These are phyloP conservation scores for Willowsia nigromaculata DNA, from an alignment of 2,888 invertebrate genomes.

Conservation along the genomic window DNA sequence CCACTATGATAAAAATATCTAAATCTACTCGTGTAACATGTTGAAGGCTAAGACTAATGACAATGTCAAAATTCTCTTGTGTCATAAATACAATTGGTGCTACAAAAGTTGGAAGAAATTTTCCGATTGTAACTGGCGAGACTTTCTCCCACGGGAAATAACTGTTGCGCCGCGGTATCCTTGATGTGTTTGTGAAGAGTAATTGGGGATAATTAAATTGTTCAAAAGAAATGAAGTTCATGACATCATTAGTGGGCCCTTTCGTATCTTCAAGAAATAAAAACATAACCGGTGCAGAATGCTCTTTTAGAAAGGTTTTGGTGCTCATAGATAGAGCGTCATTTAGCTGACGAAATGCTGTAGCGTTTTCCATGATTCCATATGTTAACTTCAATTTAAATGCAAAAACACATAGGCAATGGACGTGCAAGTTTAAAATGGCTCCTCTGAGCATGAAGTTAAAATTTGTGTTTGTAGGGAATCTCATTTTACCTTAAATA, in stretches of 20 bases:
- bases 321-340: neutral
- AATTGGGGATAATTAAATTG: neutral
- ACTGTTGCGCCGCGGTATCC: conserved; percentile 43
- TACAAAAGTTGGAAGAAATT: conserved; percentile 1
- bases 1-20: conserved; percentile 40
- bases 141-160: conserved; percentile 44
- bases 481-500: no score
- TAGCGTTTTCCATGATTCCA: neutral
- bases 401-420: no score
- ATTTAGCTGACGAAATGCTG: neutral
- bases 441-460: no score
- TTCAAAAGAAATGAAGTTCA: neutral
- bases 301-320: neutral
- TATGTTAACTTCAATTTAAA: no score
- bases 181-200: conserved; percentile 24
- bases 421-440: no score
- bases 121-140: conserved; percentile 18
- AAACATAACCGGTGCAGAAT: neutral
- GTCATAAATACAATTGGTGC: neutral
- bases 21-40: conserved; percentile 33
- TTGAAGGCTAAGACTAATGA: neutral
- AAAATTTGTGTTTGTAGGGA: no score
- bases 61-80: neutral
- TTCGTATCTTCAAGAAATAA: neutral
- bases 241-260: neutral